These are phyloP conservation scores for Sclerurus mexicanus DNA, from an alignment of 2,113 vertebrate species.

Conservation along the genomic window DNA sequence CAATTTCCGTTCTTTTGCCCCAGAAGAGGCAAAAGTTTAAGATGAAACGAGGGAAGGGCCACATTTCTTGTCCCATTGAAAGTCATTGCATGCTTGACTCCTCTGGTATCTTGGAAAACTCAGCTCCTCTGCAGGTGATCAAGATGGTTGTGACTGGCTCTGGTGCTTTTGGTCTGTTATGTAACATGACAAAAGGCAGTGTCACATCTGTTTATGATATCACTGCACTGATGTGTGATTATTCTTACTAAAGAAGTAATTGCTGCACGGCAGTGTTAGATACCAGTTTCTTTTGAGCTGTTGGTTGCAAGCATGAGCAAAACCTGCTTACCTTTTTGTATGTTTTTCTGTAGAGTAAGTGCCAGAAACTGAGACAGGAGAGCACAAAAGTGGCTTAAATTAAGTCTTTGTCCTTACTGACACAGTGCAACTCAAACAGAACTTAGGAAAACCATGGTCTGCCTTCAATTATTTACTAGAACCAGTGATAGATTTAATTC, in stretches of 20 bases:
- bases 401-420: not conserved
- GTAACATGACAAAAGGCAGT: not conserved
- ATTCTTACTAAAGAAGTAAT: not conserved
- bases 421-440: not conserved
- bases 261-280: not conserved
- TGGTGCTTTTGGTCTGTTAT: not conserved
- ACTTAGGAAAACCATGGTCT: not conserved
- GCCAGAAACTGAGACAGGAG: not conserved
- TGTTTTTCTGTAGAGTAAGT: not conserved
- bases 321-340: not conserved
- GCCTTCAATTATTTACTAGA: not conserved
- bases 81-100: not conserved
- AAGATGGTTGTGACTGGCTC: not conserved
- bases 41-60: not conserved
- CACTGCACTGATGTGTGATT: not conserved
- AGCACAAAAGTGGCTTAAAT: not conserved
- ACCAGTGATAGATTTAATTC: constrained; percentile 37
- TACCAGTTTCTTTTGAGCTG: not conserved
- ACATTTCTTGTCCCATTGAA: not conserved
- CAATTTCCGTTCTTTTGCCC: not conserved
- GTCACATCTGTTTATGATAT: not conserved
- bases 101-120: not conserved
- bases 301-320: not conserved
- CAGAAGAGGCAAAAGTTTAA: not conserved
- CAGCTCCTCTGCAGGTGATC: not conserved